Percentiles rank a stretch among this genome's conserved stretches.
Conservation (phyloP, 2,888 invertebrate genomes). For the Rhimphoctona megacephalus region DNA sequence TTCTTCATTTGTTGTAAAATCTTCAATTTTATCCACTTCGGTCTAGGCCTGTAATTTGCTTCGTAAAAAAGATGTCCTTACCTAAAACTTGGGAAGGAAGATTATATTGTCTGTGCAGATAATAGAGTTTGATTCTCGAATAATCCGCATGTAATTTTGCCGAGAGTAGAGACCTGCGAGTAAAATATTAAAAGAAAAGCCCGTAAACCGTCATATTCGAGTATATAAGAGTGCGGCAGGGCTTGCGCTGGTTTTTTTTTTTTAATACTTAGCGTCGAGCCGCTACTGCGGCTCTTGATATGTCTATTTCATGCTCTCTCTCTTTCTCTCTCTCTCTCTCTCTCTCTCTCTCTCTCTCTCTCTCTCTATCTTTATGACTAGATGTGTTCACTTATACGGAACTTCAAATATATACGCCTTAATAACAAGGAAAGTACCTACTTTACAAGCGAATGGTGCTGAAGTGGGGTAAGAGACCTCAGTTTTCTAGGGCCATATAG, state of each 20-base stretch:
- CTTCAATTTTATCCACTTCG: neutral
- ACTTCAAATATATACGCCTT: conserved; percentile 12
- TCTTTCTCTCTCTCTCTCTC: neutral
- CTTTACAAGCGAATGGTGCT: conserved; percentile 14
- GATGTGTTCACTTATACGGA: neutral
- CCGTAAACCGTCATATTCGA: no score
- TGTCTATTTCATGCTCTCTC: neutral
- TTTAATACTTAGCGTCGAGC: no score
- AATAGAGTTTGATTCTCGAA: neutral
- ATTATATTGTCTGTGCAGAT: neutral
- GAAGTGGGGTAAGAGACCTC: neutral
- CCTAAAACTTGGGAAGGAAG: neutral
- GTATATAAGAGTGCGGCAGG: no score
- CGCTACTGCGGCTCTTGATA: no score
- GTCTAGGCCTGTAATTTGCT: neutral
- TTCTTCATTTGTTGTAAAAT: neutral
- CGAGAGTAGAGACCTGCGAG: neutral
- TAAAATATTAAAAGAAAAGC: neutral
- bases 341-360: neutral
- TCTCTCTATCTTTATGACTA: neutral
- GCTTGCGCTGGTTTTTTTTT: no score
- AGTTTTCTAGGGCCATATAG: neutral
- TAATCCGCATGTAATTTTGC: neutral
- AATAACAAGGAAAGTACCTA: conserved; percentile 15
- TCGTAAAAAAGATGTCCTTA: neutral